Evolutionary conservation across 1,140 invertebrate species (phyloP), one percentile per base, ranked within the genome.

Genomic region (Brachionus angularis): DNA sequence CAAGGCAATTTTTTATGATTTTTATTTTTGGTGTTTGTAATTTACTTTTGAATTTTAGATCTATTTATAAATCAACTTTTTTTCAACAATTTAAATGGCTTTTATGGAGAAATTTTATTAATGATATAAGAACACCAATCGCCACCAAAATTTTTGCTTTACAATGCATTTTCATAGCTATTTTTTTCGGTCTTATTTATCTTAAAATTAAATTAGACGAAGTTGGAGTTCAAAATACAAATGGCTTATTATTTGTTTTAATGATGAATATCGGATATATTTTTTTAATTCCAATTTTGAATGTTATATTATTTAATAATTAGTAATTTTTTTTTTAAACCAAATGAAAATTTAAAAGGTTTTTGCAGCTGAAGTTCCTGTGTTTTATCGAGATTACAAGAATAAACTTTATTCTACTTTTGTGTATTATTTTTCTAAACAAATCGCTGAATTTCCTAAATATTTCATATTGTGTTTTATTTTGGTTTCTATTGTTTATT

Each of bases 211-310:
- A n/a, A 75, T 76, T 91, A 31, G 87, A 90, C 75, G 88, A 94
- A 79, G 88, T 91, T 74, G 91, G 91, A 3, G 89, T 95, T 0
- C 90, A 91, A 86, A 96, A 96, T 79, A 92, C 96, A 70, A 96
- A 95, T 78, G 93, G 94, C 50, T 90, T 89, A 16, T 84, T 96
- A 21, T 96, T 95, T 77, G 86, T 95, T 64, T 88, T 94, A 77
- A 83, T 95, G 1, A 92, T 89, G 2, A 93, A 92, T 79, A 91
- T 92, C 88, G 76, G 75, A 10, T 74, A 75, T 64, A 72, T 50
- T 29, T 79, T 74, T 47, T 67, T 79, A 71, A 81, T 83, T 69
- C 74, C 75, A 42, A 76, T 78, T 42, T 29, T 78, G 21, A 77
- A 75, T 73, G 76, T 78, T n/a, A n/a, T n/a, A n/a, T n/a, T n/a